Evolutionary conservation across 2,113 vertebrate genomes (phyloP).

Genomic region (Raja brachyura): DNA sequence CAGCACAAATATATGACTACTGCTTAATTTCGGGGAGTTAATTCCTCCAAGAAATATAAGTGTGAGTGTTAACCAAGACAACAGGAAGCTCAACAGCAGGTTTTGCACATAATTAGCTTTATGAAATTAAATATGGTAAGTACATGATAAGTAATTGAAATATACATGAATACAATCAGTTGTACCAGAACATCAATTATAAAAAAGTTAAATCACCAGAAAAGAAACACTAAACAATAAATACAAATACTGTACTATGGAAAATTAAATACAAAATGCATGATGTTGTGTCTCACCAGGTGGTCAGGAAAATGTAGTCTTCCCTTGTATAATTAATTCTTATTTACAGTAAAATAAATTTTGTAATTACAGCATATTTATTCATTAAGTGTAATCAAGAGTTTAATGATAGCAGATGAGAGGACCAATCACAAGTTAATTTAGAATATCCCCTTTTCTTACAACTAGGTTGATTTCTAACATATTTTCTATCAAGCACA

Average conservation of each 20-base stretch:
- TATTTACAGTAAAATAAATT: constrained; percentile 80
- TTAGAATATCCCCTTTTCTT: constrained; percentile 89
- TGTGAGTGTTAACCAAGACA: neutral
- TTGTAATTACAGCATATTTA: constrained; percentile 99
- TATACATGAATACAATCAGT: constrained; percentile 32
- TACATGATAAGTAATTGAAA: constrained; percentile 22
- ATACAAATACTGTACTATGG: constrained; percentile 34
- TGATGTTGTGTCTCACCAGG: constrained; percentile 98
- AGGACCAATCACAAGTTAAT: constrained; percentile 99
- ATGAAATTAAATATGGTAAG: constrained; percentile 31
- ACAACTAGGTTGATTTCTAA: constrained; percentile 86
- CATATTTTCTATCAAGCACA: constrained; percentile 93
- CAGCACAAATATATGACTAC: neutral
- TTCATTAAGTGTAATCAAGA: constrained; percentile 75
- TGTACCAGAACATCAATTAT: constrained; percentile 29
- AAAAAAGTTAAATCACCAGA: constrained; percentile 38
- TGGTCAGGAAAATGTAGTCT: constrained; percentile 96
- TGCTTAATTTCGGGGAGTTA: neutral
- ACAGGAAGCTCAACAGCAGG: constrained; percentile 32
- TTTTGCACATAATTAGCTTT: neutral
- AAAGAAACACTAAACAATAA: constrained; percentile 18
- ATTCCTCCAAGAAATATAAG: constrained; percentile 15
- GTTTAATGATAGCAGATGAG: constrained; percentile 89
- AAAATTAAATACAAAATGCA: constrained; percentile 44
- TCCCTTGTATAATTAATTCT: constrained; percentile 96